Conservation (phyloP, 2,797 vertebrate genomes). For the Phrynocephalus guinanensis region DNA sequence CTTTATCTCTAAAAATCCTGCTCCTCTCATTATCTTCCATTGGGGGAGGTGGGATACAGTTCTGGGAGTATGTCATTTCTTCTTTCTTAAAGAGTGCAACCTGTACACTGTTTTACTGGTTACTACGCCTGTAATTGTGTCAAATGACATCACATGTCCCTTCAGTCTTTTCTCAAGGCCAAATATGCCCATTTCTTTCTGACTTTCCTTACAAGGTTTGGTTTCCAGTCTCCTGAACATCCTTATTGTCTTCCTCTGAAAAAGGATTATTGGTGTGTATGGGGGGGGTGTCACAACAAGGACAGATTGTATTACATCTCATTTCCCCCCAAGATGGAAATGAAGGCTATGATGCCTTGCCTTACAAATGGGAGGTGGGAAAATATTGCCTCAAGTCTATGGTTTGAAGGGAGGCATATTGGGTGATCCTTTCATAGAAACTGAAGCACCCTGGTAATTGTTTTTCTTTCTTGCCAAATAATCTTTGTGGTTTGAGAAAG, state of each 20-base stretch:
- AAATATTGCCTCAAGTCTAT: slow-evolving; percentile 39
- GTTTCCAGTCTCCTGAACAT: too few species aligned
- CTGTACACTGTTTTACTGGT: not conserved
- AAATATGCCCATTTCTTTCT: too few species aligned
- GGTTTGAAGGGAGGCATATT: not conserved
- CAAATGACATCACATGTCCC: too few species aligned
- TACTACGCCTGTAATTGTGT: too few species aligned
- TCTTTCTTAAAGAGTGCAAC: not conserved
- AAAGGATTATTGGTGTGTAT: too few species aligned
- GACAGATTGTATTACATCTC: slow-evolving; percentile 16
- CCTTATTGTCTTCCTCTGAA: too few species aligned
- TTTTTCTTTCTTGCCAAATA: slow-evolving; percentile 37
- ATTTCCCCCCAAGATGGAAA: slow-evolving; percentile 25
- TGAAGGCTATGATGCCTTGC: not conserved
- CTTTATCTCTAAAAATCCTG: not conserved
- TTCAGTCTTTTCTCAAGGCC: too few species aligned
- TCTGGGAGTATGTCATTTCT: not conserved
- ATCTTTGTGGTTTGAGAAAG: slow-evolving; percentile 43
- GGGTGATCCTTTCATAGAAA: slow-evolving; percentile 30
- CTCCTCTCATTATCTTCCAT: too few species aligned
- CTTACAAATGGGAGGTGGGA: not conserved
- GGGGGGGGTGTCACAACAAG: too few species aligned
- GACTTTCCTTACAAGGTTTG: too few species aligned
- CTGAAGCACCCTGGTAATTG: slow-evolving; percentile 14
- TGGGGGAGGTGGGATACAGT: too few species aligned